These are phyloP conservation scores for Drosophila paranaensis DNA, from an alignment of 2,888 invertebrate species.

Conservation along the genomic window DNA sequence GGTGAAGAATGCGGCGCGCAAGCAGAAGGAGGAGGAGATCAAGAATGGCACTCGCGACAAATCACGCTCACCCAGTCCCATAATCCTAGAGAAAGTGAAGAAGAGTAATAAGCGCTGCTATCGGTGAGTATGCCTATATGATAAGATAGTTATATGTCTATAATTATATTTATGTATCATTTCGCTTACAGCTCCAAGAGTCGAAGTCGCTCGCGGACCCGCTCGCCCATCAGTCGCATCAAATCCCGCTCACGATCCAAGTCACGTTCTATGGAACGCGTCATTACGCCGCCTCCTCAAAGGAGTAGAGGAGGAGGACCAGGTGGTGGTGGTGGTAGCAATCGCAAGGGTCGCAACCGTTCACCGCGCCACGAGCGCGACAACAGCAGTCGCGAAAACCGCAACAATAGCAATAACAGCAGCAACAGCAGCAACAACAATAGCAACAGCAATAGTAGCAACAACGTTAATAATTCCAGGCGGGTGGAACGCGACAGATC, in stretches of 20 bases:
- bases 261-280: constrained; percentile 83
- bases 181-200: constrained; percentile 84
- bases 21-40: constrained; percentile 94
- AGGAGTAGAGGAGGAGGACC: constrained; percentile 41
- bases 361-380: constrained; percentile 84
- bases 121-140: constrained; percentile 84
- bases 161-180: background rate
- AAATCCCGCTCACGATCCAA: constrained; percentile 85
- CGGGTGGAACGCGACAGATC: constrained; percentile 85
- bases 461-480: constrained; percentile 75
- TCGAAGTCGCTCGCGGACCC: constrained; percentile 86
- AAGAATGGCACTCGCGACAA: constrained; percentile 89
- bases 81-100: constrained; percentile 87
- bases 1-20: constrained; percentile 96
- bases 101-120: constrained; percentile 87
- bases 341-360: constrained; percentile 83
- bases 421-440: constrained; percentile 24
- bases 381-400: constrained; percentile 66
- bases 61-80: constrained; percentile 92
- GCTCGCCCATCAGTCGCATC: constrained; percentile 85
- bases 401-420: constrained; percentile 19
- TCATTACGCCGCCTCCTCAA: constrained; percentile 56
- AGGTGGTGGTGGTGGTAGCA: constrained; percentile 45
- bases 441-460: constrained; percentile 49
- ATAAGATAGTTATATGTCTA: too few species aligned